These are phyloP conservation scores for Anolis carolinensis DNA, from an alignment of 2,113 vertebrate genomes.

Conservation along the genomic window DNA sequence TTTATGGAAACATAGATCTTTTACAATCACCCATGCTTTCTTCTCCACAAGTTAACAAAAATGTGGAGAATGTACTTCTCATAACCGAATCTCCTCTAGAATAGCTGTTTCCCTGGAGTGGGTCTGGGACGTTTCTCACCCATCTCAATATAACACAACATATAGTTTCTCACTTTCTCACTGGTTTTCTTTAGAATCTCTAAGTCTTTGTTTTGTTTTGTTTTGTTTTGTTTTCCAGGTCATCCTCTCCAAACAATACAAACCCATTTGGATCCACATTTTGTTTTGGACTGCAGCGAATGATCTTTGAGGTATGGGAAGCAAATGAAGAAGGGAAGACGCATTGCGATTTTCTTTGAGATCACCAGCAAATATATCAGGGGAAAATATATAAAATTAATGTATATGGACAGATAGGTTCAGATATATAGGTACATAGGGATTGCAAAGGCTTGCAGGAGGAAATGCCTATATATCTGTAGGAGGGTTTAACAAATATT, in stretches of 20 bases:
- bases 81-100: background rate
- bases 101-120: background rate
- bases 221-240: conserved; percentile 76
- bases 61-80: background rate
- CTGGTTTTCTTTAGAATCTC: too few relatives aligned
- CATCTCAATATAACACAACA: background rate
- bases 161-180: background rate
- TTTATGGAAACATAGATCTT: too few relatives aligned
- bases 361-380: too few relatives aligned
- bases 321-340: background rate
- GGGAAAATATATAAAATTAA: too few relatives aligned
- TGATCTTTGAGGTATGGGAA: conserved; percentile 96
- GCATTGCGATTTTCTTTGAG: background rate
- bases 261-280: conserved; percentile 99
- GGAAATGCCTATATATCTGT: too few relatives aligned
- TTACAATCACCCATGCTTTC: background rate
- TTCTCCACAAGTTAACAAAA: background rate
- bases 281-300: conserved; percentile 97
- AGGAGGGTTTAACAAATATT: too few relatives aligned
- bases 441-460: too few relatives aligned
- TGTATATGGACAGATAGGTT: too few relatives aligned
- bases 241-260: conserved; percentile 97
- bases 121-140: background rate
- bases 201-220: background rate
- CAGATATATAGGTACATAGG: too few relatives aligned